These are phyloP conservation scores for Drosophila parthenogenetica DNA, from an alignment of 2,888 invertebrate genomes.

Conservation along the genomic window DNA sequence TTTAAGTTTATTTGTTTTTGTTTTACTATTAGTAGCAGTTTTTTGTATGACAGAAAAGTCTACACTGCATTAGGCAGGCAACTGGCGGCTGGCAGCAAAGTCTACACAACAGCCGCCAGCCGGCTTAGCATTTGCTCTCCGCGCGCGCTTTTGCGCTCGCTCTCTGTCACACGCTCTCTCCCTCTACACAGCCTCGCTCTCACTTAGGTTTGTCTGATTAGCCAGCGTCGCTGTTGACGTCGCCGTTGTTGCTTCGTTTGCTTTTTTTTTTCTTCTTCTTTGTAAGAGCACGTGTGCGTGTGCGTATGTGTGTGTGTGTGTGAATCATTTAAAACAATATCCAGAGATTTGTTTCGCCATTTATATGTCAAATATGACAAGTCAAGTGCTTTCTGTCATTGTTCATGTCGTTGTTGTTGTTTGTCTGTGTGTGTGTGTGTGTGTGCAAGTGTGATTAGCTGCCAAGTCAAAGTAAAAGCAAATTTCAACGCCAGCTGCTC, in stretches of 20 bases:
- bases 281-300: background rate
- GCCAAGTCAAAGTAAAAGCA: slow-evolving; percentile 11
- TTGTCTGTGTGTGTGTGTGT: background rate
- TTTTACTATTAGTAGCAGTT: slow-evolving; percentile 1
- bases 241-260: slow-evolving; percentile 11
- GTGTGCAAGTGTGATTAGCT: slow-evolving; percentile 26
- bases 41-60: slow-evolving; percentile 26
- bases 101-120: slow-evolving; percentile 51
- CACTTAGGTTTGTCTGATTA: slow-evolving; percentile 52
- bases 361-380: slow-evolving; percentile 79
- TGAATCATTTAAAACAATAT: slow-evolving; percentile 76
- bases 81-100: slow-evolving; percentile 30
- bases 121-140: slow-evolving; percentile 41
- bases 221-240: slow-evolving; percentile 26
- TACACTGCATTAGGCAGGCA: slow-evolving; percentile 43
- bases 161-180: slow-evolving; percentile 1
- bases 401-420: slow-evolving; percentile 42
- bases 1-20: slow-evolving; percentile 3
- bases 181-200: background rate
- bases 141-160: background rate
- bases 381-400: slow-evolving; percentile 74
- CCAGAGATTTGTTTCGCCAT: slow-evolving; percentile 74
- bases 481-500: background rate
- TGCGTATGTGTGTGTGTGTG: slow-evolving; percentile 37
- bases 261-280: background rate